Evolutionary conservation across 1,140 invertebrate genomes (phyloP), one percentile per base, ranked within the genome.

Genomic region (Neodiprion fabricii): DNA sequence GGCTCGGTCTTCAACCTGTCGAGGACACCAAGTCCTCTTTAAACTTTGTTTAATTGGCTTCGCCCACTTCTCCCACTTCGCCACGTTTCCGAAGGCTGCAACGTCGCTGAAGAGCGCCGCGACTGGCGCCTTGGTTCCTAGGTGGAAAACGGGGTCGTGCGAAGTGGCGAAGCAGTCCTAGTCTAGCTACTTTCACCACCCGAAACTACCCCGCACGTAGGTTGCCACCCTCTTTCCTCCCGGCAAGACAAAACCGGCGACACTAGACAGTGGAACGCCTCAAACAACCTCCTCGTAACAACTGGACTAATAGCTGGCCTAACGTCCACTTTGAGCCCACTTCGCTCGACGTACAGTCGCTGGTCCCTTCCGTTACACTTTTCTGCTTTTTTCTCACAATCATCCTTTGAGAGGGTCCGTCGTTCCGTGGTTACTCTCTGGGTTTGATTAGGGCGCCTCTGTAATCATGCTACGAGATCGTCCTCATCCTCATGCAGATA

Each of bases 21-120:
- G 53, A 61, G 53, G 53, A 17, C 53, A 61, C 11, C 53, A 17
- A 61, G 53, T 8, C 53, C 53, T 61, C 53, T 61, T 61, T 17
- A 61, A 61, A 61, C 53, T 61, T 17, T 17, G 53, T 61, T 61
- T 61, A 61, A 61, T 61, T 61, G 53, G 53, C 53, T 61, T 61
- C 53, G 9, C 53, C 53, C n/a, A 61, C 53, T 61, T 61, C n/a
- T 5, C 53, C 53, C n/a, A 61, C 53, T 61, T 61, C n/a, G 53
- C 53, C 53, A 61, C 53, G 53, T 61, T 61, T 61, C 53, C 11
- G n/a, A 61, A 61, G 28, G 28, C 28, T 40, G 28, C 28, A 40
- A 5, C 28, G 5, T 5, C 2, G 28, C 2, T 40, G 1, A 5
- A 40, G 28, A 40, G 28, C 28, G 1, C 28, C 28, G 2, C 28